Evolutionary conservation across 1,140 invertebrate species (phyloP), one percentile per base, ranked within the genome.

Genomic region (Acromyrmex heyeri): DNA sequence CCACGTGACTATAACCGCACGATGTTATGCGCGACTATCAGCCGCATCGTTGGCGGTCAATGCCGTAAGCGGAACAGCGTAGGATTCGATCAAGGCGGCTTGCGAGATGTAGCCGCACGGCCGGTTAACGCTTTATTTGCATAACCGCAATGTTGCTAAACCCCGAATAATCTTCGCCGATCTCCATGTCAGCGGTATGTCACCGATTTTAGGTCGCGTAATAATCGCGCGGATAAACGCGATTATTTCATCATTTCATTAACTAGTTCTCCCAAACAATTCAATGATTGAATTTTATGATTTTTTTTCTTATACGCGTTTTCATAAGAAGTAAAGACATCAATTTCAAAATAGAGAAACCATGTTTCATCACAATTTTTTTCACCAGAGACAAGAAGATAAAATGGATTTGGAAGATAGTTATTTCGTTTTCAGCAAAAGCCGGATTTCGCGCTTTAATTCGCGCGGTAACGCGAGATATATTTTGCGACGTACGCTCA

Each of bases 1-100:
- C 78, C 87, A 85, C 72, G 89, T 87, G 90, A 88, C 73, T 76
- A 91, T 85, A 91, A 91, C 72, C 83, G 72, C 57, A 65, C 69
- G 44, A 73, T 82, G 75, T 87, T 81, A 90, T 73, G 73, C 61
- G 27, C 79, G 53, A 53, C 44, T 85, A 85, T 86, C 85, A 82
- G 82, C 59, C 77, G 69, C 86, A 85, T 75, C 81, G 86, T 65
- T 85, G 48, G 34, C 81, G 65, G 78, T 75, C 67, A 87, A 81
- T 85, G 86, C 81, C 81, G 62, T 61, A 48, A 70, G 18, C 50
- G 67, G 48, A 53, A 72, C 50, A 78, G 53, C 62, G 34, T 83
- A 83, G 79, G 55, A 83, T 83, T 83, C 79, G 79, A 83, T 83
- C 79, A 75, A 83, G 55, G 24, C 57, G 79, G 53, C 53, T 21